Base-by-base conservation (phyloP, 2,797 vertebrate genomes). In the Phyllotis vaccarum region DNA sequence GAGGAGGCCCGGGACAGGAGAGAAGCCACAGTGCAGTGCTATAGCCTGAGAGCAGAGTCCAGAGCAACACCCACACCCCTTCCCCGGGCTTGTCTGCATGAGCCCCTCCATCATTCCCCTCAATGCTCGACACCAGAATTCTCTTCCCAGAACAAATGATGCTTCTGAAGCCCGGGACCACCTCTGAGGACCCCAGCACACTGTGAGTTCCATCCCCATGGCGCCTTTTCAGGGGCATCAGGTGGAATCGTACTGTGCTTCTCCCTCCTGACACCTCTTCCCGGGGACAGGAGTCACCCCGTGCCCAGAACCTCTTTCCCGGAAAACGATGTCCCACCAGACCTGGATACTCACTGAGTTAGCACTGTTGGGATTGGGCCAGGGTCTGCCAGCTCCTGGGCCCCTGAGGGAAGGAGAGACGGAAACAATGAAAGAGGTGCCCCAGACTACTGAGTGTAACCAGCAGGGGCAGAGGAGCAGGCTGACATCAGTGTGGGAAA, bases 361-460 rank as follows among this genome's bases (percentile, higher is more conserved):
- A 98, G 99, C 99, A 98, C 99, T 99, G 98, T 99, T 99, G 94
- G 99, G 99, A 98, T 99, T 99, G 86, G 99, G 99, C 99, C 99
- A 99, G 92, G 99, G 99, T 98, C 99, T 99, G 91, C 99, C 99
- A 0, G 99, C 99, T 94, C 99, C 99, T 0, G 99, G 99, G 95
- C 99, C 99, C 99, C 99, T 99, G 96, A 31, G 96, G 96, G 72
- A 5, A 91, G 94, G 96, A 31, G 72, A 95, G 34, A 94, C 5
- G 96, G 43, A 24, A n/a, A 91, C 14, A 85, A 43, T 88, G 86
- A 94, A 82, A 60, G 86, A 5, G 17, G 79, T 5, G 46, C 74
- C 3, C 0, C 2, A 3, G 22, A 58, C 46, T 76, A 7, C 22
- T 13, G 37, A 46, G 21, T 6, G 19, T 70, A 82, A 76, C 29